Conservation (phyloP, 2,113 vertebrate genomes). For the Siphamia tubifer region DNA sequence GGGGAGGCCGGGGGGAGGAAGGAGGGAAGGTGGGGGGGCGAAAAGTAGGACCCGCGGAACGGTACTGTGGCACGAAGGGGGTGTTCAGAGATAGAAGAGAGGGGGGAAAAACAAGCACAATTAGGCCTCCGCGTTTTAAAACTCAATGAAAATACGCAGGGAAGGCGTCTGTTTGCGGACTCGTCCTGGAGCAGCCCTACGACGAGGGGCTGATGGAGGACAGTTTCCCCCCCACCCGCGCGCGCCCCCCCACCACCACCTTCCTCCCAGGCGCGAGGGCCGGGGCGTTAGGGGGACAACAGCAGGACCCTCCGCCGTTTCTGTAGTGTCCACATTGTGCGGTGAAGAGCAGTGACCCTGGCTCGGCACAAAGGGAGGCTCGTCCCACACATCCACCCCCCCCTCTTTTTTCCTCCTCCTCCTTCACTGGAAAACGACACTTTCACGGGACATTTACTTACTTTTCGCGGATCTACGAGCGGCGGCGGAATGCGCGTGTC, state of each 20-base stretch:
- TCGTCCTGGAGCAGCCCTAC: conserved; percentile 19
- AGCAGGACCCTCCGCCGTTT: conserved; percentile 43
- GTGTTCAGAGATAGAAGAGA: conserved; percentile 8
- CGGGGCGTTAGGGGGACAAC: not conserved
- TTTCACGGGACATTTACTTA: conserved; percentile 75
- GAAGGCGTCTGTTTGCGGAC: conserved; percentile 43
- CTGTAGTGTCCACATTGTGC: conserved; percentile 65
- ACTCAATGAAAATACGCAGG: conserved; percentile 50
- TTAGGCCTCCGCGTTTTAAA: conserved; percentile 59
- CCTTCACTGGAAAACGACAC: conserved; percentile 63
- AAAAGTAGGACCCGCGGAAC: conserved; percentile 32
- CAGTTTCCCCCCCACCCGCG: conserved; percentile 30
- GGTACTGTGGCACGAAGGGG: not conserved
- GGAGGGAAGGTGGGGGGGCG: not conserved
- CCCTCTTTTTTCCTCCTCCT: not conserved
- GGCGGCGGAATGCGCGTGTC: conserved; percentile 13
- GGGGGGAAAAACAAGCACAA: not conserved
- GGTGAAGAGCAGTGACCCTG: conserved; percentile 61
- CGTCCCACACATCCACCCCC: conserved; percentile 66
- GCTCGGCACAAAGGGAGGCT: conserved; percentile 79
- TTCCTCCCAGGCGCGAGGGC: conserved; percentile 16
- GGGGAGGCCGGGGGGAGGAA: conserved; percentile 28
- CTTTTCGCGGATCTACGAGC: conserved; percentile 50
- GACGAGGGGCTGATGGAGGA: conserved; percentile 30
- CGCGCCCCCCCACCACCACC: no score